Percentiles rank a stretch among this genome's conserved stretches.
phyloP scores from a whole-genome alignment of 2,113 vertebrate genomes.

The Verasper variegatus region DNA sequence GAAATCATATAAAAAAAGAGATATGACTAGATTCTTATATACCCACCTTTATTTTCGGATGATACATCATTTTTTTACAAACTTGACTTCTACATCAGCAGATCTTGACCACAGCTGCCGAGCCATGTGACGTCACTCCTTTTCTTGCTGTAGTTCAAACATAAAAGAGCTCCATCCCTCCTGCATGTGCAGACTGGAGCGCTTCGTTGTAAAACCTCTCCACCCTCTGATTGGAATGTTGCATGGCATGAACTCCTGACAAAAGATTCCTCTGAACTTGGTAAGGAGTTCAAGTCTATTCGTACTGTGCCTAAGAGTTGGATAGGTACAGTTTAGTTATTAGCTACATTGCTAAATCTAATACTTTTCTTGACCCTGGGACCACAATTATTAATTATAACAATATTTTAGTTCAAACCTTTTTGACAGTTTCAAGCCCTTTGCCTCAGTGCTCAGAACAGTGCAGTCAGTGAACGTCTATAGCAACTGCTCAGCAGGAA shows the following conservation, averaged over 20 bases:
- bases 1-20: no score
- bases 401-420: background rate
- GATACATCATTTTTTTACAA: no score
- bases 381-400: background rate
- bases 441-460: background rate
- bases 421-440: background rate
- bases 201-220: conserved; percentile 1
- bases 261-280: background rate
- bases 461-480: background rate
- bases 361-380: no score
- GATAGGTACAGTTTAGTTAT: background rate
- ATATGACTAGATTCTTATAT: no score
- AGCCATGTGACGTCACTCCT: background rate
- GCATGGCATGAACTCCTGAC: background rate
- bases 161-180: background rate
- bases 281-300: background rate
- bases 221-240: conserved; percentile 15
- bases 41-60: no score
- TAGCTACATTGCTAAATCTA: background rate
- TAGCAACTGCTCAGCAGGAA: background rate
- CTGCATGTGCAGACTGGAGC: conserved; percentile 26
- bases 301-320: background rate
- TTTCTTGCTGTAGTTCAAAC: background rate
- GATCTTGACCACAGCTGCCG: background rate
- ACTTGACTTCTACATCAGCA: no score